Base-by-base conservation (phyloP, 1,140 invertebrate genomes). In the Magallana gigas region DNA sequence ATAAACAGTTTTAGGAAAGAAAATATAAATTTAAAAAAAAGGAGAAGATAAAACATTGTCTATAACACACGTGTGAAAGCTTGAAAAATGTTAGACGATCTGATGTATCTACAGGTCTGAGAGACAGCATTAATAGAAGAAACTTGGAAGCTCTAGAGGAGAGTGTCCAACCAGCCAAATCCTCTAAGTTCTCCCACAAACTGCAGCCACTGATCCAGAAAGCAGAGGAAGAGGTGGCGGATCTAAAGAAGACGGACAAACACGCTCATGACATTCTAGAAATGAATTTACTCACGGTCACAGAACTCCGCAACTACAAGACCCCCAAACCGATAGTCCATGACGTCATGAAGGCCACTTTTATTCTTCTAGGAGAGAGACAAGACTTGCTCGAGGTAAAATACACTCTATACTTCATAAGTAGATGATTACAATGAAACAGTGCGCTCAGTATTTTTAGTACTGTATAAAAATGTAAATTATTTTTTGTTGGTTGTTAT, bases 301-400 rank as follows among this genome's bases (percentile, higher is more conserved):
- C 91, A 0, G 91, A 92, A 64, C 89, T 92, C 23, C 83, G 87
- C 76, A 88, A 89, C 71, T 92, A 92, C 86, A 87, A 90, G n/a
- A 16, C 48, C 11, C 62, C 88, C 48, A 88, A 87, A 36, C 88
- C 87, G 14, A 87, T 89, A 8, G 89, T 92, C 6, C 90, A 91
- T 62, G 83, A 87, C 57, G 89, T 92, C 57, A 90, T 92, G 91
- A 91, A 90, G 76, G 90, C 90, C 59, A 91, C 90, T 4, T 91
- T 87, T 71, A 87, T 90, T 11, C 36, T 92, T 56, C 88, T 92
- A 36, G 91, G 91, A 12, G 91, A 92, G 23, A 76, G 83, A 57
- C 76, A 87, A 1, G 59, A 68, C 18, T 60, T 84, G 23, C 57
- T 91, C 1, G 48, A 91, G 87, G 91, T 91, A 82, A 88, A 85